Conservation (phyloP, 2,113 vertebrate species). For the Rhinopomastus cyanomelas region DNA sequence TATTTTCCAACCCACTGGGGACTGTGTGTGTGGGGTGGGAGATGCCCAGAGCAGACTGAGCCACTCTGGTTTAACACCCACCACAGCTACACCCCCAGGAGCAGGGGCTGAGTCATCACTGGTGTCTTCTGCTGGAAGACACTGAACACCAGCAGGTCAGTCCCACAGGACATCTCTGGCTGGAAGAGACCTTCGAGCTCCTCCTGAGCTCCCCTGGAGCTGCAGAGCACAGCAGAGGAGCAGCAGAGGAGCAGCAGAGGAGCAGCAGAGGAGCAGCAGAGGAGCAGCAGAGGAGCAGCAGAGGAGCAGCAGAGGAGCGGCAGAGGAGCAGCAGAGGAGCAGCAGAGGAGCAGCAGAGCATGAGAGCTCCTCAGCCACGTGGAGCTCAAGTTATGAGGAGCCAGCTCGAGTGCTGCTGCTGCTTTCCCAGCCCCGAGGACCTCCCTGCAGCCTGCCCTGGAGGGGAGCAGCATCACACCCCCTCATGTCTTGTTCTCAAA, state of each 20-base stretch:
- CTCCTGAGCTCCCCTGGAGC: not conserved
- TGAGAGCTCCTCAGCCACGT: not conserved
- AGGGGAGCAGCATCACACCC: not conserved
- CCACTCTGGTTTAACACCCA: not conserved
- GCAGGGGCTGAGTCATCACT: accelerated
- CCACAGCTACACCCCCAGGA: not conserved
- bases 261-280: not conserved
- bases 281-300: not conserved
- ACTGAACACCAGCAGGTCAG: not conserved
- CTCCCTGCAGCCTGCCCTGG: not conserved
- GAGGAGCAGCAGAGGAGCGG: not conserved
- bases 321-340: not conserved
- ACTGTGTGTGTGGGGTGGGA: not conserved
- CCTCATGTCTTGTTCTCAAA: not conserved
- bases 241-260: not conserved
- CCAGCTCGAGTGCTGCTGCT: not conserved
- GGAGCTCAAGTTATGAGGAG: not conserved
- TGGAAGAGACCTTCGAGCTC: too few relatives aligned
- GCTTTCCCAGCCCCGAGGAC: too few relatives aligned
- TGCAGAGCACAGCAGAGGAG: not conserved
- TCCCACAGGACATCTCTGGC: too few relatives aligned
- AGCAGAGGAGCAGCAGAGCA: not conserved
- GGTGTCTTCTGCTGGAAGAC: not conserved
- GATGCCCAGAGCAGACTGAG: not conserved
- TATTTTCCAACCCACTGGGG: not conserved